Base-by-base conservation (phyloP, 1,140 invertebrate species). In the Tachypleus tridentatus region DNA sequence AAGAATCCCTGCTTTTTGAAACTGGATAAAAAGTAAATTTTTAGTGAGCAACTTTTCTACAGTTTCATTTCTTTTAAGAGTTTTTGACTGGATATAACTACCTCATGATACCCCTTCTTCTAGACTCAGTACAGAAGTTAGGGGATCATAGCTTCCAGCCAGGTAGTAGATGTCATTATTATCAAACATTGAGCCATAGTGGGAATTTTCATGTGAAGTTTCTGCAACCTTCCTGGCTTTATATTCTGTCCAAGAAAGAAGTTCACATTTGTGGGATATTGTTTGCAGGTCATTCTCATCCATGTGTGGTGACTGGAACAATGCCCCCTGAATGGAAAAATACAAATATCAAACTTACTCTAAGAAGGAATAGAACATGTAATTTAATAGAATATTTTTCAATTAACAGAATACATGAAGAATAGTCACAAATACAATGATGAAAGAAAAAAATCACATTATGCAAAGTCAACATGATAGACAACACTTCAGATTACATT, bases 251-350 rank as follows among this genome's bases (percentile, higher is more conserved):
- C 91, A 84, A 1, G 89, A 83, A 56, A 95, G 74, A 52, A 97
- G 92, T 77, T 92, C 87, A 78, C 93, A 96, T 74, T 91, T 92
- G 80, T 95, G 92, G 10, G 91, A 94, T 73, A 97, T 97, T 9
- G 93, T 97, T 79, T 97, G 93, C 1, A 97, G 91, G 76, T 96
- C 93, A 75, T 97, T 97, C 77, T 95, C 91, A 78, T 97, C 93
- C 64, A 86, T 85, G 74, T 97, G 93, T 8, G 87, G 86, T 8
- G 69, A 69, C 77, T 93, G 87, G 75, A 96, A 97, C 50, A 97
- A 79, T 10, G 89, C 93, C 66, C 92, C 91, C 92, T 96, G 29
- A 29, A 29, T 29, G 29, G 29, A 29, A 29, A 29, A 29, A 29
- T 29, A 29, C 29, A 29, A 29, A 29, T 29, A 29, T 29, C 29